Base-by-base conservation (phyloP, 92 coral and sea anemone genomes). In the Paramuricea clavata region DNA sequence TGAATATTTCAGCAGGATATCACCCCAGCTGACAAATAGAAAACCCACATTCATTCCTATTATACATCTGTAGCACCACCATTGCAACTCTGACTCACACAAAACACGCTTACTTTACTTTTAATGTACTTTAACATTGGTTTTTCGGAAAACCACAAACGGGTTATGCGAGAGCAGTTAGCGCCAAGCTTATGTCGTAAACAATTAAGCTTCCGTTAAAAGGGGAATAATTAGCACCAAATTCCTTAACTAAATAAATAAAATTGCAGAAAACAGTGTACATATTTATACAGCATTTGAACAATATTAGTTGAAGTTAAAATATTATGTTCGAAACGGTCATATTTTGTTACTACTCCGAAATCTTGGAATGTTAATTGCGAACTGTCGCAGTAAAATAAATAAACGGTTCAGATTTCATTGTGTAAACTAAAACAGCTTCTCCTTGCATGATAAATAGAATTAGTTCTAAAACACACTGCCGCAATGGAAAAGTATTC, bases 171-270 rank as follows among this genome's bases (percentile, higher is more conserved):
- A 35, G 47, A 19, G 44, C 15, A 32, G 44, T 33, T 26, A 65
- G 36, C 72, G 72, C 72, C 36, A 65, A 65, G 72, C 72, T 23
- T 72, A 19, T 41, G 52, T 49, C 35, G 81, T 12, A 44, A 74
- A 76, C 82, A 76, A 76, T 49, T 49, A 76, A 28, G 68, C 43
- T 36, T 41, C 47, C 39, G 82, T 76, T 76, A 76, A 28, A 49
- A 76, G 67, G 47, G 16, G 26, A 21, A 76, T 76, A 76, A 76
- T 76, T 76, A 76, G 52, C 82, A 44, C 68, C 47, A 76, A 76
- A 76, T 52, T 27, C 67, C 71, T 33, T 79, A 79, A 79, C 84
- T 79, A 79, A 79, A 79, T 60, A 79, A 79, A 79, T 72, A 72
- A 72, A 72, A 72, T 21, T 72, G 28, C 41, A 44, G 15, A 44